These are phyloP conservation scores for Huso huso DNA, from an alignment of 2,797 vertebrate genomes.

Conservation along the genomic window DNA sequence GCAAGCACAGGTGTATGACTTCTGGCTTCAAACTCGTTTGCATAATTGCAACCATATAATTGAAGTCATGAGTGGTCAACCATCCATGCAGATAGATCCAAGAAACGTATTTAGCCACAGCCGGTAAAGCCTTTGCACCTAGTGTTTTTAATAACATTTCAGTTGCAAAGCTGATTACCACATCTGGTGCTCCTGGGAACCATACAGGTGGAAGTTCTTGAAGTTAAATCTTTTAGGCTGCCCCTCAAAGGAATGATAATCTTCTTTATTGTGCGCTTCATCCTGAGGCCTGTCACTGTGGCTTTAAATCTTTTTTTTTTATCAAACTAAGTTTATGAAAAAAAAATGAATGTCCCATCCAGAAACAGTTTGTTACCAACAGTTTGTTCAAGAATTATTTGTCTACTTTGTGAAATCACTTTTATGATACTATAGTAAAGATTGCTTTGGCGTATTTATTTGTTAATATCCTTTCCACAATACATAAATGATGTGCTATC, in stretches of 20 bases:
- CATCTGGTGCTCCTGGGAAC: conserved; percentile 1
- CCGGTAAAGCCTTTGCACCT: conserved; percentile 27
- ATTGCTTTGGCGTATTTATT: no score
- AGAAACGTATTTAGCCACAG: conserved; percentile 23
- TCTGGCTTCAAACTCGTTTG: conserved; percentile 48
- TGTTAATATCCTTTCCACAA: no score
- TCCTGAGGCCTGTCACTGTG: not conserved
- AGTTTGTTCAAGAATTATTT: no score
- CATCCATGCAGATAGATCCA: conserved; percentile 35
- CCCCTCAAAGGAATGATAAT: conserved; percentile 3
- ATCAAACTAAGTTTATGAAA: not conserved
- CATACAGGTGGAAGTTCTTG: conserved; percentile 5
- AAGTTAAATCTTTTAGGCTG: not conserved
- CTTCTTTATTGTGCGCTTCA: not conserved
- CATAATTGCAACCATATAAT: conserved; percentile 41
- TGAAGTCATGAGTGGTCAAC: conserved; percentile 41
- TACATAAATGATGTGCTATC: no score
- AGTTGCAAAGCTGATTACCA: conserved; percentile 9
- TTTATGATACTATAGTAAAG: no score
- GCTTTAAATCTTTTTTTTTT: not conserved
- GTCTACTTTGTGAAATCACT: no score
- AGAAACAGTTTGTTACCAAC: no score
- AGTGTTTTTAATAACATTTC: conserved; percentile 12
- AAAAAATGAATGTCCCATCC: no score
- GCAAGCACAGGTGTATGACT: conserved; percentile 49